Percentiles rank a stretch among this genome's conserved stretches.
Conservation (phyloP, 2,797 vertebrate species). For the Oophaga sylvatica region DNA sequence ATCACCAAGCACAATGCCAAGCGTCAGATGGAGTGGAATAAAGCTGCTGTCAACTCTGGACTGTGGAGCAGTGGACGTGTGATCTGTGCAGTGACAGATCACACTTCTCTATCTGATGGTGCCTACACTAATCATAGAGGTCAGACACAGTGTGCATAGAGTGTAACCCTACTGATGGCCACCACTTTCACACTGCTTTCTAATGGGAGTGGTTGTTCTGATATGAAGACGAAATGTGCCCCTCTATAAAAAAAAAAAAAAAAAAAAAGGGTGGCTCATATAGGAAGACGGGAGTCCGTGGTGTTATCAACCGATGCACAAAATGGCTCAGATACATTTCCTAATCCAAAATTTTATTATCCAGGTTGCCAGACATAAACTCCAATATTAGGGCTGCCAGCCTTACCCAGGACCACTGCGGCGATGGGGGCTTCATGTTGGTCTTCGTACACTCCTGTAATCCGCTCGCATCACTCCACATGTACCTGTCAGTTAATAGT, state of each 20-base stretch:
- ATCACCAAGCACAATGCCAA: too few relatives aligned
- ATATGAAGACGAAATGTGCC: background rate
- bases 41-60: too few relatives aligned
- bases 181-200: background rate
- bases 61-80: too few relatives aligned
- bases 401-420: slow-evolving; percentile 94
- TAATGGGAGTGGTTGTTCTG: background rate
- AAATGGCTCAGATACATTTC: background rate
- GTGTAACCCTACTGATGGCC: background rate
- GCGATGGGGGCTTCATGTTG: slow-evolving; percentile 87
- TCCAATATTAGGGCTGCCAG: background rate
- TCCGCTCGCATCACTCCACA: slow-evolving; percentile 96
- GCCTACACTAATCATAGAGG: too few relatives aligned
- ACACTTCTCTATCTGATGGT: too few relatives aligned
- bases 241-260: background rate
- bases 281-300: background rate
- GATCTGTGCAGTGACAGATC: too few relatives aligned
- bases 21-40: too few relatives aligned
- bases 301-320: background rate
- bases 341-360: background rate
- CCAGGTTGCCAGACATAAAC: background rate
- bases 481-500: slow-evolving; percentile 93
- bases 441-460: slow-evolving; percentile 92
- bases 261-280: background rate
- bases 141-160: too few relatives aligned